Percentiles rank a stretch among this genome's conserved stretches.
Conservation (phyloP, 2,888 invertebrate genomes). For the Stratiomys singularior region DNA sequence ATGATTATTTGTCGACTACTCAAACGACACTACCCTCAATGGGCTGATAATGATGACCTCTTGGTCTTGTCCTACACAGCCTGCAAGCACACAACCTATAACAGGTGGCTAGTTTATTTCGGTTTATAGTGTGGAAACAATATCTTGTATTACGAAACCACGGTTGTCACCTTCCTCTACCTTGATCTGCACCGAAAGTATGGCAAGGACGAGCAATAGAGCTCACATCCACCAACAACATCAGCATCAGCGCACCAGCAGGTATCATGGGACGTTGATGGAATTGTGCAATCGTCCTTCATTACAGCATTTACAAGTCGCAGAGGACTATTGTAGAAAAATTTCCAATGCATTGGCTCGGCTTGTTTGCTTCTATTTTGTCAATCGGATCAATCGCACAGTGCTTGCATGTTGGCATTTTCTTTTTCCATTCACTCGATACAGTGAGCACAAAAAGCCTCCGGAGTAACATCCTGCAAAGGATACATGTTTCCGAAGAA, state of each 20-base stretch:
- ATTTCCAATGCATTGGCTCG: slow-evolving; percentile 1
- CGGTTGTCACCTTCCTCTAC: neutral
- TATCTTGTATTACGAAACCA: neutral
- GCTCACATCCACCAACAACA: neutral
- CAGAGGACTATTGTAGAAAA: neutral
- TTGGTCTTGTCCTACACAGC: slow-evolving; percentile 4
- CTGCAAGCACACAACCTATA: neutral
- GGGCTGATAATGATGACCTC: slow-evolving; percentile 37
- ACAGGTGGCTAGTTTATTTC: slow-evolving; percentile 34
- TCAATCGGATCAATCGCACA: neutral
- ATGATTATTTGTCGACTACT: slow-evolving; percentile 51
- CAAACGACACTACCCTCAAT: slow-evolving; percentile 46
- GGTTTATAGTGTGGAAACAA: slow-evolving; percentile 16
- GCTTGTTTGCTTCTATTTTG: slow-evolving; percentile 23
- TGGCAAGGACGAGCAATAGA: neutral
- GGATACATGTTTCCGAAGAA: slow-evolving; percentile 3
- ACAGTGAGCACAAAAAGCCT: slow-evolving; percentile 3
- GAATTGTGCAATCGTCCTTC: neutral
- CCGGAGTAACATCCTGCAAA: slow-evolving; percentile 29
- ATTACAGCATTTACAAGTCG: neutral
- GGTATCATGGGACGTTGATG: too few species aligned
- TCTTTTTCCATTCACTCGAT: neutral
- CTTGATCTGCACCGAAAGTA: neutral
- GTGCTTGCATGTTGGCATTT: slow-evolving; percentile 35
- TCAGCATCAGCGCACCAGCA: neutral